These are phyloP conservation scores for Onychorhynchus coronatus DNA, from an alignment of 2,113 vertebrate genomes.

Conservation along the genomic window DNA sequence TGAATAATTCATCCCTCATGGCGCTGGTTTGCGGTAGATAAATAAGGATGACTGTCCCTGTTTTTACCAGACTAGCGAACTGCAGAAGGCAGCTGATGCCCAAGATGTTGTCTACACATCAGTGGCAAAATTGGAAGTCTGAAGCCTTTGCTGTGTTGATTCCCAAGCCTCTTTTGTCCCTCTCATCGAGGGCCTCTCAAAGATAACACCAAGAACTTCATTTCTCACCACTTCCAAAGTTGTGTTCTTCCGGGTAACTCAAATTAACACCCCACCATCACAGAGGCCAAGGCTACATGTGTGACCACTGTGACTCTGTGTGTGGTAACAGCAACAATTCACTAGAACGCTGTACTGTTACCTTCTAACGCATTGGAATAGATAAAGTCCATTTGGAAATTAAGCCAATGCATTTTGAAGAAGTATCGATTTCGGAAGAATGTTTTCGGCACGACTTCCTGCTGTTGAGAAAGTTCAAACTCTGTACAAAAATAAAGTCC, in stretches of 20 bases:
- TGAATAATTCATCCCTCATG: slow-evolving; percentile 38
- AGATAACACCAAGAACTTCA: not conserved
- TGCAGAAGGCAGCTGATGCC: slow-evolving; percentile 32
- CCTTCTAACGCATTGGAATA: not conserved
- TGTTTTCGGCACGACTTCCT: not conserved
- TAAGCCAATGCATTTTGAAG: not conserved
- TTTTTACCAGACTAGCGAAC: slow-evolving; percentile 7
- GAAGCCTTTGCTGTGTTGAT: not conserved
- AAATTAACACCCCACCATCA: not conserved
- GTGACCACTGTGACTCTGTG: not conserved
- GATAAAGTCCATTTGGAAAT: not conserved
- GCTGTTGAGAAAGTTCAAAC: not conserved
- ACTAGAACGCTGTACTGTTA: not conserved
- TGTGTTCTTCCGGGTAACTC: not conserved
- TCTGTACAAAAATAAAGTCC: not conserved
- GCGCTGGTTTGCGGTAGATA: not conserved
- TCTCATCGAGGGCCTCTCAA: not conserved
- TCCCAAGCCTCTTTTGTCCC: not conserved
- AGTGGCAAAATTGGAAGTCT: not conserved
- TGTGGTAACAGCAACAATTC: not conserved
- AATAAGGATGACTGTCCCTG: not conserved
- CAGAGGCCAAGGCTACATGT: not conserved
- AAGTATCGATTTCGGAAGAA: not conserved
- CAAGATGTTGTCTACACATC: not conserved
- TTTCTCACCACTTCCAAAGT: not conserved